Evolutionary conservation across 2,113 vertebrate species (phyloP).

Genomic region (Peromyscus leucopus): DNA sequence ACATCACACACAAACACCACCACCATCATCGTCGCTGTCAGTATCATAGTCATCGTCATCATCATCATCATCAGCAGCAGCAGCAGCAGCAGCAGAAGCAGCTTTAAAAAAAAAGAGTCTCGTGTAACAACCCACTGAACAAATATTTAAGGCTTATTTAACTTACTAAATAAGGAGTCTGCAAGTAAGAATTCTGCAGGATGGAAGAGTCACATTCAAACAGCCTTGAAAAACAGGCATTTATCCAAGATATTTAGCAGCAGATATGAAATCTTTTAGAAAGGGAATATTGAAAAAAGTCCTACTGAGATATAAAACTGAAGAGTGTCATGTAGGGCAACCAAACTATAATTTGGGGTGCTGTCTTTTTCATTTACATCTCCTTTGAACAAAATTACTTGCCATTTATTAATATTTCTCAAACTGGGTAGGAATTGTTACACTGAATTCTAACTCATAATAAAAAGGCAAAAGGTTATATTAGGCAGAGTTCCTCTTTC

Average conservation of each 20-base stretch:
- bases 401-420: constrained; percentile 9
- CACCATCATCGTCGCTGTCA: too few species aligned
- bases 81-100: too few species aligned
- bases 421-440: not conserved
- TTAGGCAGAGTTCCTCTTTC: constrained; percentile 14
- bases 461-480: not conserved
- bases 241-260: not conserved
- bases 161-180: not conserved
- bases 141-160: not conserved
- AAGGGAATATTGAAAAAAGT: not conserved
- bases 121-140: not conserved
- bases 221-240: not conserved
- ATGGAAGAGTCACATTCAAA: not conserved
- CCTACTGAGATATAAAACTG: not conserved
- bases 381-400: not conserved
- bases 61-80: not conserved
- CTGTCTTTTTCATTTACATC: not conserved
- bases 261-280: not conserved
- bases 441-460: not conserved
- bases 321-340: not conserved
- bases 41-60: too few species aligned
- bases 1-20: not conserved
- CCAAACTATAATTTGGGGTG: not conserved
- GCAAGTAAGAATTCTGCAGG: not conserved
- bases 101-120: not conserved